Base-by-base conservation (phyloP, 2,888 invertebrate species). In the Carabus problematicus region DNA sequence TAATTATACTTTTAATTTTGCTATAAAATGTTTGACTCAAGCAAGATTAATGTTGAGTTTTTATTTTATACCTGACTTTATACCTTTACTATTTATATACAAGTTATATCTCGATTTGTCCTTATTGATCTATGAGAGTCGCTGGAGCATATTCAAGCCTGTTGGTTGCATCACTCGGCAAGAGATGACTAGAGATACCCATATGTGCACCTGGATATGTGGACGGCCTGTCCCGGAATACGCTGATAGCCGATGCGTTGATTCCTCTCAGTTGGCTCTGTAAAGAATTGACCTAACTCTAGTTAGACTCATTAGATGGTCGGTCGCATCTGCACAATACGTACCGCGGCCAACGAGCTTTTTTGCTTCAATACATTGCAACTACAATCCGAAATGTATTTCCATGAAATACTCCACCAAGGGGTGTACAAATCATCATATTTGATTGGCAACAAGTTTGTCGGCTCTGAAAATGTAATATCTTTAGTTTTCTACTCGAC, bases 211-310 rank as follows among this genome's bases (percentile, higher is more conserved):
- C 29, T 29, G 29, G 29, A 29, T 29, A 6, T 29, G 6, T 29
- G 29, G n/a, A 29, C 6, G 29, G 29, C 29, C 6, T 29, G 29
- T 29, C 29, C 29, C 6, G 29, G 29, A 29, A 29, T 29, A 29
- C 29, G 6, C 29, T 14, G 52, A 63, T 52, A 11, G n/a, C n/a
- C 49, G 62, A 29, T 47, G 45, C 56, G 42, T 64, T 42, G 66
- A 66, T 60, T 60, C 67, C 67, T 67, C 60, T 60, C 67, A 64
- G 71, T 72, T 64, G 72, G 66, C 71, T 76, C 77, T 79, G 77
- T 76, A 81, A 79, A 80, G 80, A 80, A 80, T 79, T 81, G 81
- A 81, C 81, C 80, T 81, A 81, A 81, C 81, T 81, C 79, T 79
- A 80, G 81, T 81, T 80, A 81, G 81, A 80, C 81, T 81, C 78